Evolutionary conservation across 2,797 vertebrate genomes (phyloP), one percentile per base, ranked within the genome.

Genomic region (Rhabdomys pumilio): DNA sequence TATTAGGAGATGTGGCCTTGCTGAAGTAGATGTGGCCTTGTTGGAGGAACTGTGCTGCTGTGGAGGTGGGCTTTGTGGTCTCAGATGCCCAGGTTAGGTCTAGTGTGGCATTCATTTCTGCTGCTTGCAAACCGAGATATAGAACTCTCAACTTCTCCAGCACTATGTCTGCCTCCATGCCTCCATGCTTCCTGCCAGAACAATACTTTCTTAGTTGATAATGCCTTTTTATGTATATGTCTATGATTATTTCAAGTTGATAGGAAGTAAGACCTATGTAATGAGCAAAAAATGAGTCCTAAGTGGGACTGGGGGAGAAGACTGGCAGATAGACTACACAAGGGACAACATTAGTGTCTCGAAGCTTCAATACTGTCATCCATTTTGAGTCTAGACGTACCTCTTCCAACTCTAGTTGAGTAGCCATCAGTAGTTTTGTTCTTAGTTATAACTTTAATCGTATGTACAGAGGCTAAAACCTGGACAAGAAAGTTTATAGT

Each of bases 291-390:
- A 10, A n/a, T 89, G 29, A 47, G 10, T 19, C 1, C 14, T 59
- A n/a, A 29, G 1, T 4, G 7, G 5, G 69, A 1, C 41, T 17
- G 13, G 26, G 0, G 34, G 15, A 29, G n/a, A 29, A 41, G 3
- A 50, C 44, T n/a, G 6, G 31, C 22, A 17, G 75, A 29, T 31
- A 65, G n/a, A 38, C 31, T 24, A 79, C 19, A 31, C 13, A 4
- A 8, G 11, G 72, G 11, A 59, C 79, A 90, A 41, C 20, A 22
- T n/a, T 19, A 80, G 10, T 38, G 55, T 88, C 59, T 61, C 29
- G 10, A 63, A 72, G 22, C 67, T 50, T 79, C 53, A 6, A 4
- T 44, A 38, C 34, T 15, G 75, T 55, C 79, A 57, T 79, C 72
- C 38, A 63, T 47, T 44, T 44, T 83, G 26, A 83, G 41, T 63